phyloP scores from a whole-genome alignment of 2,888 invertebrate species.

The Torymus tubicola region DNA sequence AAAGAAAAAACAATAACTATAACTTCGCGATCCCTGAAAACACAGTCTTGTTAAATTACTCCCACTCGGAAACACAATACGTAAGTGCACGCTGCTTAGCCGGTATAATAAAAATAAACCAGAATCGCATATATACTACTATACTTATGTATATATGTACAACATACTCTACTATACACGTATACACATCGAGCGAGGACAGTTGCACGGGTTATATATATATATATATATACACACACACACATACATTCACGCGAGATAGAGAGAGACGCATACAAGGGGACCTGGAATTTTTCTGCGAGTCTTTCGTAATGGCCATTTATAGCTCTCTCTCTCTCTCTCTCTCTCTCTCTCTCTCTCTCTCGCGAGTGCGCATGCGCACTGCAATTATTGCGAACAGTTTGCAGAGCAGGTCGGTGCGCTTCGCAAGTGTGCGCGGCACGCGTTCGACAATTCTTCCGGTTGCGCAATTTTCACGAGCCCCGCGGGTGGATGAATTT shows the following conservation, averaged over 20 bases:
- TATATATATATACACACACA: too few relatives aligned
- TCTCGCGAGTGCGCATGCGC: too few relatives aligned
- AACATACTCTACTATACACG: too few relatives aligned
- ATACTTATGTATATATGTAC: too few relatives aligned
- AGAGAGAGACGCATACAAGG: conserved; percentile 5
- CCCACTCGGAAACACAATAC: background rate
- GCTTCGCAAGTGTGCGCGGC: background rate
- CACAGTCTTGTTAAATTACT: too few relatives aligned
- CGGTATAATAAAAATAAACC: background rate
- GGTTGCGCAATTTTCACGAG: too few relatives aligned
- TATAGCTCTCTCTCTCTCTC: conserved; percentile 25
- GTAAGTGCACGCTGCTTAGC: conserved; percentile 8
- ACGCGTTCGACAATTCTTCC: too few relatives aligned
- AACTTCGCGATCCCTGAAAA: too few relatives aligned
- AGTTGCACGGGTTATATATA: background rate
- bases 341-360: background rate
- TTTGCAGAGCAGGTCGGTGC: background rate
- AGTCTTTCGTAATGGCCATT: conserved; percentile 50
- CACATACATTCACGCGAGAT: too few relatives aligned
- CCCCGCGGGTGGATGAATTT: too few relatives aligned
- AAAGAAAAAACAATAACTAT: too few relatives aligned
- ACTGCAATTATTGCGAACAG: conserved; percentile 37
- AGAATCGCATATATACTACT: too few relatives aligned
- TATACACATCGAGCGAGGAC: background rate
- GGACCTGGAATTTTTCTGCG: conserved; percentile 39